phyloP scores from a whole-genome alignment of 1,140 invertebrate genomes.

The Pseudobourletiella spinata region DNA sequence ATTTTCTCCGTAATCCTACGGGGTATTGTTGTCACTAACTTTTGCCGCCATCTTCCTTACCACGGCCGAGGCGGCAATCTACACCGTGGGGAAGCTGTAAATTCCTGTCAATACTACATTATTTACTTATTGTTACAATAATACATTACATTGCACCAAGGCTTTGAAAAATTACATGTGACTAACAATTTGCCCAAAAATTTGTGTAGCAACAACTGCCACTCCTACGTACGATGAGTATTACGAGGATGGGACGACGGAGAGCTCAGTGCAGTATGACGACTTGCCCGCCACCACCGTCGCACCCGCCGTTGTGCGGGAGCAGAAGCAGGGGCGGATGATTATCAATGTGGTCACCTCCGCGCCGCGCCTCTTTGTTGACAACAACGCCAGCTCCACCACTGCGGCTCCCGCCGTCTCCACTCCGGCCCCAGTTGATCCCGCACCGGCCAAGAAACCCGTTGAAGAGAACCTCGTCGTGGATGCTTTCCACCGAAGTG shows the following conservation, averaged over 20 bases:
- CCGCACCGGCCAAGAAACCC: not conserved
- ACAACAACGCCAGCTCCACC: slow-evolving; percentile 15
- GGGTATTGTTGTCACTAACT: too few species aligned
- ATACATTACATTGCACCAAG: too few species aligned
- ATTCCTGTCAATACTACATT: too few species aligned
- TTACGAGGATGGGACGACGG: slow-evolving; percentile 3
- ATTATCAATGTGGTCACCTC: slow-evolving; percentile 30
- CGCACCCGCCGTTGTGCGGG: not conserved
- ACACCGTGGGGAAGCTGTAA: too few species aligned
- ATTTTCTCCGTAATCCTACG: too few species aligned
- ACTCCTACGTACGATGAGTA: slow-evolving; percentile 5
- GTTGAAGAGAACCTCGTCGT: slow-evolving; percentile 29
- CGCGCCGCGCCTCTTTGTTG: slow-evolving; percentile 19
- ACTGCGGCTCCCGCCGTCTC: slow-evolving; percentile 1
- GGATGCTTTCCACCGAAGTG: slow-evolving; percentile 15
- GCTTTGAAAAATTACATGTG: too few species aligned
- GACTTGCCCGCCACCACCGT: not conserved
- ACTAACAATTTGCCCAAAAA: too few species aligned
- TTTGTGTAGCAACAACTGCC: slow-evolving; percentile 4
- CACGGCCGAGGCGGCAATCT: too few species aligned
- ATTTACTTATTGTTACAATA: too few species aligned
- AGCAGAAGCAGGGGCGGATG: slow-evolving; percentile 14
- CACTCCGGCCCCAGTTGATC: not conserved
- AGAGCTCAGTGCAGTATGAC: slow-evolving; percentile 3
- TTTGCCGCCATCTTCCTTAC: too few species aligned